A percentile compares a stretch with the other conserved stretches of the same genome.
Evolutionary conservation across 2,113 vertebrate species (phyloP).

Genomic region (Nothocercus julius): DNA sequence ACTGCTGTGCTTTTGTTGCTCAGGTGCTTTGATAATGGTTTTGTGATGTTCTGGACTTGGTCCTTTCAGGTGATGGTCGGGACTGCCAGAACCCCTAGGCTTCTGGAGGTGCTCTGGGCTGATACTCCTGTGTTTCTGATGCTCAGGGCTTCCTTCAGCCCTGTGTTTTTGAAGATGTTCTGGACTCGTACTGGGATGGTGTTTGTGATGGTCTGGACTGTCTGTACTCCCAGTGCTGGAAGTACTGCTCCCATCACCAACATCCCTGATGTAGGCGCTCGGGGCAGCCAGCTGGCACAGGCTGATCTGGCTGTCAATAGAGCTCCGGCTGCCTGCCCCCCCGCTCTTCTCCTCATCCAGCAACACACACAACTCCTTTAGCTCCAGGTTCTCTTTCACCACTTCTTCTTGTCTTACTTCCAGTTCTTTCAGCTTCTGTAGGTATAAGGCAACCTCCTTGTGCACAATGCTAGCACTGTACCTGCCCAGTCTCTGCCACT

Average conservation of each 20-base stretch:
- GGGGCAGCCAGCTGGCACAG: slow-evolving; percentile 83
- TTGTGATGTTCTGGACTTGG: slow-evolving; percentile 87
- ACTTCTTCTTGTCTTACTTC: slow-evolving; percentile 92
- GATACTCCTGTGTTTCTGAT: slow-evolving; percentile 80
- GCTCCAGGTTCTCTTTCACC: slow-evolving; percentile 92
- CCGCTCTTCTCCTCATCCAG: slow-evolving; percentile 89
- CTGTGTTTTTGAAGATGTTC: slow-evolving; percentile 85
- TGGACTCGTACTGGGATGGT: slow-evolving; percentile 76
- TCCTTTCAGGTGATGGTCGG: slow-evolving; percentile 84
- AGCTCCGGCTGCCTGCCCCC: slow-evolving; percentile 85
- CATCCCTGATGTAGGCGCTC: slow-evolving; percentile 82
- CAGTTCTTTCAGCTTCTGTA: slow-evolving; percentile 94
- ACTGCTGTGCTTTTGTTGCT: slow-evolving; percentile 79
- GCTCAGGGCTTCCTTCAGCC: slow-evolving; percentile 85
- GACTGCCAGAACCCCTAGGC: slow-evolving; percentile 73
- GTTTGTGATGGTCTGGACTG: slow-evolving; percentile 85
- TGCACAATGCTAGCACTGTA: slow-evolving; percentile 92
- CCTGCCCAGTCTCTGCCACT: slow-evolving; percentile 95
- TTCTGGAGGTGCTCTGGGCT: slow-evolving; percentile 89
- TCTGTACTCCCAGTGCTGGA: slow-evolving; percentile 88
- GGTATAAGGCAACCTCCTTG: slow-evolving; percentile 92
- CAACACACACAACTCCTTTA: slow-evolving; percentile 93
- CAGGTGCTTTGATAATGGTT: slow-evolving; percentile 77
- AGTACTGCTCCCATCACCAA: slow-evolving; percentile 94
- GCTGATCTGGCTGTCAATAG: slow-evolving; percentile 92